Percentiles rank a stretch among this genome's conserved stretches.
Conservation (phyloP, 1,140 invertebrate species). For the Macrosteles quadrilineatus region DNA sequence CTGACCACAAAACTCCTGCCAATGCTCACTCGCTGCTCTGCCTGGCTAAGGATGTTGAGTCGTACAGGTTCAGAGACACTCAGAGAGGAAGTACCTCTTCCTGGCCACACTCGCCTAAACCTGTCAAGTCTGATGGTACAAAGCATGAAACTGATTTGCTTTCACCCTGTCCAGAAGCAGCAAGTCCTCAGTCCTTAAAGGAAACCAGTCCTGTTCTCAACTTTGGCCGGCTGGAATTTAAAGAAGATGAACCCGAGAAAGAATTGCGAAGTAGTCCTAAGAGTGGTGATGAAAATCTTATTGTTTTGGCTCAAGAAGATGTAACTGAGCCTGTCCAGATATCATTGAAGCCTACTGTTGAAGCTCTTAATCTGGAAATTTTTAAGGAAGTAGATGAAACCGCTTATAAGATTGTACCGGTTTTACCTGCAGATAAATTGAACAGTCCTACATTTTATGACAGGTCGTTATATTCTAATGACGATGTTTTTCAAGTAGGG, state of each 20-base stretch:
- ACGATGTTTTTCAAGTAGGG: conserved; percentile 24
- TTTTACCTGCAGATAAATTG: conserved; percentile 6
- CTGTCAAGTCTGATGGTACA: background rate
- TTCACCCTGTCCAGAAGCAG: conserved; percentile 12
- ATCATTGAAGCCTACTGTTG: background rate
- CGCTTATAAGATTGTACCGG: conserved; percentile 7
- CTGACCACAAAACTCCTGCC: conserved; percentile 67
- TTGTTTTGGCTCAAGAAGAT: background rate
- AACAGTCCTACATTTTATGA: conserved; percentile 20
- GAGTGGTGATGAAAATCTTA: background rate
- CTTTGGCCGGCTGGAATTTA: conserved; percentile 39
- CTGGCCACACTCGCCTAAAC: conserved; percentile 10
- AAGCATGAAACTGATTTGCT: conserved; percentile 11
- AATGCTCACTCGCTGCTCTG: conserved; percentile 60
- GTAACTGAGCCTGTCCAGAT: background rate
- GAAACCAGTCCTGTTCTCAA: conserved; percentile 38
- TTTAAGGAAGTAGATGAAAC: conserved; percentile 7
- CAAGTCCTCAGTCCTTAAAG: conserved; percentile 36
- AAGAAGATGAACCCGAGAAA: conserved; percentile 34
- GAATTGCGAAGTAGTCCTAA: background rate
- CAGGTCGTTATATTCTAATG: conserved; percentile 18
- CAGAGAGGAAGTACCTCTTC: conserved; percentile 13
- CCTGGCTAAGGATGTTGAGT: conserved; percentile 63
- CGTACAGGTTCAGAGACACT: conserved; percentile 41
- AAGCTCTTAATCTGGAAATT: conserved; percentile 18